phyloP scores from a whole-genome alignment of 2,113 vertebrate species.

The Leptosomus discolor region DNA sequence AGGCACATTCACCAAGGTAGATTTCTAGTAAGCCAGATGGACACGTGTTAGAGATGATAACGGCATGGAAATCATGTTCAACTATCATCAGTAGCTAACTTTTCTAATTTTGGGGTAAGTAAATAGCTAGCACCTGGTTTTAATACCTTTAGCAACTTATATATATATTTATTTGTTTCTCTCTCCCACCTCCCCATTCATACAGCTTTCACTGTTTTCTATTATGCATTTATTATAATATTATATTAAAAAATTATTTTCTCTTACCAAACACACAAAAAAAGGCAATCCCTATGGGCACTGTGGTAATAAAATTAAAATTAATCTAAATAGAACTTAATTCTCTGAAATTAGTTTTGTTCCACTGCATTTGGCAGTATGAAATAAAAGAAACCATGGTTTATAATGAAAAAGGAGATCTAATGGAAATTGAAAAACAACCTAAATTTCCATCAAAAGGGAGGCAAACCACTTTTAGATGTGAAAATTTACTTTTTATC shows the following conservation, averaged over 20 bases:
- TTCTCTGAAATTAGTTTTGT: conserved; percentile 30
- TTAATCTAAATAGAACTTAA: conserved; percentile 22
- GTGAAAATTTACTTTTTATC: not conserved
- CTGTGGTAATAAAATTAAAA: conserved; percentile 36
- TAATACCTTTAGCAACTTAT: not conserved
- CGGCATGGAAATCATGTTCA: not conserved
- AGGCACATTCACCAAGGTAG: not conserved
- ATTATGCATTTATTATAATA: not conserved
- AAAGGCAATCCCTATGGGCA: not conserved
- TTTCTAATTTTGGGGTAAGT: not conserved
- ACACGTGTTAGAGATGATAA: not conserved
- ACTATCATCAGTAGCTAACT: not conserved
- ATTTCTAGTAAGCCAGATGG: not conserved
- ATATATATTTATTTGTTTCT: not conserved
- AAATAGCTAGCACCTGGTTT: not conserved
- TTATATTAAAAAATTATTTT: not conserved
- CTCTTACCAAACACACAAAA: not conserved
- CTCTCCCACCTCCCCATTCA: not conserved
- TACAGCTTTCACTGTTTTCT: not conserved
- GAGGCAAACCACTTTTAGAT: not conserved
- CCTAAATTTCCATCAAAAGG: not conserved
- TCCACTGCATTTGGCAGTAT: conserved; percentile 36
- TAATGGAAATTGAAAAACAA: not conserved
- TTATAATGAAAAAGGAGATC: not conserved
- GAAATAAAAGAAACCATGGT: not conserved